Percentiles rank a stretch among this genome's conserved stretches.
phyloP scores from a whole-genome alignment of 2,797 vertebrate genomes.

The Alauda arvensis region DNA sequence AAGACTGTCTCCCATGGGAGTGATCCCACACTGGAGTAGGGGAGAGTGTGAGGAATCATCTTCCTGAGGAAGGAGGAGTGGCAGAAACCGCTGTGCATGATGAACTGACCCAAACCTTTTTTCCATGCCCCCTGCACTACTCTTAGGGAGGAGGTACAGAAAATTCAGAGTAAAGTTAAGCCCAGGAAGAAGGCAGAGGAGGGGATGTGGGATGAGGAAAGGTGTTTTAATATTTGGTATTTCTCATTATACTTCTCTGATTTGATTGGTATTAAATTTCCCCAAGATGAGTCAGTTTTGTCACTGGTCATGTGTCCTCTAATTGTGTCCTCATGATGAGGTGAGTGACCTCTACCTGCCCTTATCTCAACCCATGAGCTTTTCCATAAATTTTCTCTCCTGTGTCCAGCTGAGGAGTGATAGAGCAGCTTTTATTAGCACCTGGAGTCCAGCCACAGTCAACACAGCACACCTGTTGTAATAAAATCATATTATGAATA shows the following conservation, averaged over 20 bases:
- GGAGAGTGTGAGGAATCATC: background rate
- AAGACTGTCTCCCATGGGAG: background rate
- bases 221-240: background rate
- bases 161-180: background rate
- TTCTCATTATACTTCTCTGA: background rate
- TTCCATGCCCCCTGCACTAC: accelerated
- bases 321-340: background rate
- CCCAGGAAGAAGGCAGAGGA: background rate
- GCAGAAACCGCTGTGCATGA: background rate
- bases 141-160: background rate
- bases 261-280: background rate
- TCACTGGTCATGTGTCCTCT: background rate
- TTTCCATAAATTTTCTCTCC: background rate
- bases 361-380: background rate
- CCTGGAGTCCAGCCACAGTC: background rate
- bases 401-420: background rate
- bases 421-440: background rate
- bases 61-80: background rate
- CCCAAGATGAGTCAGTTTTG: background rate
- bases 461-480: background rate
- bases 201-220: accelerated
- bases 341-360: background rate
- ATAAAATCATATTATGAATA: background rate
- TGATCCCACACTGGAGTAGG: too few relatives aligned
- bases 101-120: background rate